A percentile compares a stretch with the other conserved stretches of the same genome.
These are phyloP conservation scores for Sepioteuthis lessoniana DNA, from an alignment of 2,888 invertebrate species.

Conservation along the genomic window DNA sequence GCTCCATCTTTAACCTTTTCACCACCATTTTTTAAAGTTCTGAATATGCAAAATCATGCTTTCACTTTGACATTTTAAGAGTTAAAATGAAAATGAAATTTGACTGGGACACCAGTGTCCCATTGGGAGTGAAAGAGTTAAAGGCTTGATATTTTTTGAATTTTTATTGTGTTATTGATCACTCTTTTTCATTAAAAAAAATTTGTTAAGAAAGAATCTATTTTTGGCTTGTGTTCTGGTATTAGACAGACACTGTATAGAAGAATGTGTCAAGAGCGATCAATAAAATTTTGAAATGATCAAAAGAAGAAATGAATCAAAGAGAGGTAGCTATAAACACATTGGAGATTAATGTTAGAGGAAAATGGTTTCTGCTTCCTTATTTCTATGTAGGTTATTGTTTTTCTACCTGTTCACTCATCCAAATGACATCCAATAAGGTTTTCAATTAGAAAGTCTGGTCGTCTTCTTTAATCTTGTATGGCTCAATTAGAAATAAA, in stretches of 20 bases:
- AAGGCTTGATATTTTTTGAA: too few relatives aligned
- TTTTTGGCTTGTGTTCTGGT: background rate
- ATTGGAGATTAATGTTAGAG: background rate
- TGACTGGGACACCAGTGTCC: too few relatives aligned
- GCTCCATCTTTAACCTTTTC: too few relatives aligned
- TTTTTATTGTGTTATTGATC: too few relatives aligned
- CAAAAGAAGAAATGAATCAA: background rate
- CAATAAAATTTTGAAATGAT: background rate
- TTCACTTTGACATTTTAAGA: too few relatives aligned
- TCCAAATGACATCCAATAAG: slow-evolving; percentile 8
- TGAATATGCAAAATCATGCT: too few relatives aligned
- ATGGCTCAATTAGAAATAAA: background rate
- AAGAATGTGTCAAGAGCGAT: background rate
- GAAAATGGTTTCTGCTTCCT: background rate
- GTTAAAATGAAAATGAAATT: too few relatives aligned
- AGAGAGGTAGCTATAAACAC: background rate
- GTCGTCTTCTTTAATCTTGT: background rate
- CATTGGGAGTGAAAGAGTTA: too few relatives aligned
- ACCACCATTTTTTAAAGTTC: too few relatives aligned
- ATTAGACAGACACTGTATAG: background rate
- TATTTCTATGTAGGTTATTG: slow-evolving; percentile 33
- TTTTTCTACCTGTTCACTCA: background rate
- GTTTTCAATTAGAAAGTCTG: background rate
- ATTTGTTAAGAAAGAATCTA: background rate
- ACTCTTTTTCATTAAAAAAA: too few relatives aligned